Conservation (phyloP, 2,113 vertebrate genomes). For the Microtus pennsylvanicus region DNA sequence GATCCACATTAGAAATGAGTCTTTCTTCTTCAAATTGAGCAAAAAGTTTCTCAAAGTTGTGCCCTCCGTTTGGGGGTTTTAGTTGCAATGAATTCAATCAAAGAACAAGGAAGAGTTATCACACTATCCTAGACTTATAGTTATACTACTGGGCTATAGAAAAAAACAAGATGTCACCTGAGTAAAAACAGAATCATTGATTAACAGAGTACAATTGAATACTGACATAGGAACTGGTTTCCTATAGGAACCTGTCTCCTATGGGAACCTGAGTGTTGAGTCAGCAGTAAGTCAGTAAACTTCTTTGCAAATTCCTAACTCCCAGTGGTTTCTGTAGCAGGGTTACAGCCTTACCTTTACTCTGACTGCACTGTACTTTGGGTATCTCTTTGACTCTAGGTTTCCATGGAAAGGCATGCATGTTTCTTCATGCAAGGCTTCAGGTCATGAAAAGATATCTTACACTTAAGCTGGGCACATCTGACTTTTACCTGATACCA, state of each 20-base stretch:
- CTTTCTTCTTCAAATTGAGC: not conserved
- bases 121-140: not conserved
- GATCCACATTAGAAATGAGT: not conserved
- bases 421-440: not conserved
- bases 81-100: not conserved
- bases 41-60: not conserved
- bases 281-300: not conserved
- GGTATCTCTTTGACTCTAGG: not conserved
- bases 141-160: not conserved
- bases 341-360: rapidly evolving
- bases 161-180: not conserved
- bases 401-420: not conserved
- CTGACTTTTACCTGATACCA: not conserved
- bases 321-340: not conserved
- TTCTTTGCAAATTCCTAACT: not conserved
- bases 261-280: not conserved
- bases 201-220: not conserved
- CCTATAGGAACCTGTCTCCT: not conserved
- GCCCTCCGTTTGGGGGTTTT: not conserved
- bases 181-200: not conserved
- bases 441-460: not conserved
- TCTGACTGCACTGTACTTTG: not conserved
- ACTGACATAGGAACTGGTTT: not conserved
- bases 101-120: not conserved
- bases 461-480: not conserved